Conservation (phyloP, 53 echinoderm and acorn worm genomes). For the Echinometra lucunter region DNA sequence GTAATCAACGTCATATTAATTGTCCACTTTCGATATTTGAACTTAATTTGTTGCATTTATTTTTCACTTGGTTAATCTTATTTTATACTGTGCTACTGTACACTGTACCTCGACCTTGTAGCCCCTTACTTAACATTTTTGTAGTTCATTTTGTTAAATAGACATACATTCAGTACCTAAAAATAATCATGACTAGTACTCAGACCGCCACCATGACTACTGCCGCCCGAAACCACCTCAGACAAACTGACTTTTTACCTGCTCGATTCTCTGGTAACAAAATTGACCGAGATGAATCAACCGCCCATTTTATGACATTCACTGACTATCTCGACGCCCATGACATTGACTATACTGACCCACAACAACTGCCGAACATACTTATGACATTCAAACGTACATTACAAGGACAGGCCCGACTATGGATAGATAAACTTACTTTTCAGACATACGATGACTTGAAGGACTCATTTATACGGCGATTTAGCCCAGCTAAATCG, state of each 20-base stretch:
- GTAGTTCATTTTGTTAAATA: no score
- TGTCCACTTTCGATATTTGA: no score
- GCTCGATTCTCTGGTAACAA: slow-evolving; percentile 54
- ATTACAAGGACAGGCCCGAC: slow-evolving; percentile 55
- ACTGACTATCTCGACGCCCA: slow-evolving; percentile 63
- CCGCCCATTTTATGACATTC: slow-evolving; percentile 65
- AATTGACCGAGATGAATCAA: slow-evolving; percentile 13
- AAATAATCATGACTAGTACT: no score
- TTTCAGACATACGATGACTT: slow-evolving; percentile 30
- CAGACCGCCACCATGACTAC: no score
- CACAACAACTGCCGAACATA: not conserved
- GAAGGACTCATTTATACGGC: slow-evolving; percentile 40
- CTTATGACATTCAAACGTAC: slow-evolving; percentile 29
- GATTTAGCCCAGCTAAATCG: slow-evolving; percentile 64
- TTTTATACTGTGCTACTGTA: no score
- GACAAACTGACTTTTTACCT: slow-evolving; percentile 68
- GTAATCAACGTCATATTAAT: no score
- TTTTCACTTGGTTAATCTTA: no score
- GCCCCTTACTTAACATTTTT: no score
- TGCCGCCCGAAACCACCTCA: not conserved
- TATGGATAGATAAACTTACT: slow-evolving; percentile 54
- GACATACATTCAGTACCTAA: no score
- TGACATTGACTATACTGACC: not conserved
- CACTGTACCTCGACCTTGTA: no score
- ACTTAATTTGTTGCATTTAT: no score